Conservation (phyloP, 2,113 vertebrate genomes). For the Garra rufa region DNA sequence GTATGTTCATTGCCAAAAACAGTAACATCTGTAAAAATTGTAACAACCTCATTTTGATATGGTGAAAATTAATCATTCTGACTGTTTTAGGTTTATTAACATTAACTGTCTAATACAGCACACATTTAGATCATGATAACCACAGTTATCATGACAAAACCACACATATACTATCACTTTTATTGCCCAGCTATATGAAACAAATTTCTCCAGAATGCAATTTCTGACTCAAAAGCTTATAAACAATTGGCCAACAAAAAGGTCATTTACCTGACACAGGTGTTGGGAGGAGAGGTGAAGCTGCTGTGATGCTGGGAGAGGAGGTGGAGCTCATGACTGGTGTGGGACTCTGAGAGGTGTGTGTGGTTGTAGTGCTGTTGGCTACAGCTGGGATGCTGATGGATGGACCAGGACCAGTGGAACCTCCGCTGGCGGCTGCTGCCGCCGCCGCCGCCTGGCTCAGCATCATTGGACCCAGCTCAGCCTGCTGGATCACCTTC, state of each 20-base stretch:
- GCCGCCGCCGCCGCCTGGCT: conserved; percentile 71
- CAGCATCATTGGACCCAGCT: conserved; percentile 83
- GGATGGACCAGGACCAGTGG: conserved; percentile 30
- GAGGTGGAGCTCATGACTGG: conserved; percentile 77
- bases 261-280: conserved; percentile 49
- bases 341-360: conserved; percentile 78
- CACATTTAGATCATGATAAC: no score
- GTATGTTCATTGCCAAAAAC: no score
- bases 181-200: no score
- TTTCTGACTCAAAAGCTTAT: neutral
- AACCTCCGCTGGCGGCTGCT: neutral
- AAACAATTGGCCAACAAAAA: no score
- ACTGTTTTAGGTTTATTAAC: no score
- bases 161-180: no score
- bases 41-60: no score
- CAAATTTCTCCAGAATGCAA: neutral
- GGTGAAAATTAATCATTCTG: no score
- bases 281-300: conserved; percentile 65
- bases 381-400: conserved; percentile 77
- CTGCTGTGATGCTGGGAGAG: conserved; percentile 73
- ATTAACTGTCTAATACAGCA: no score
- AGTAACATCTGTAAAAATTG: no score
- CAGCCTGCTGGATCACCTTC: conserved; percentile 88
- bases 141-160: no score
- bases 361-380: conserved; percentile 72